A percentile compares a stretch with the other conserved stretches of the same genome.
These are phyloP conservation scores for Siniperca scherzeri DNA, from an alignment of 2,797 vertebrate genomes.

Conservation along the genomic window DNA sequence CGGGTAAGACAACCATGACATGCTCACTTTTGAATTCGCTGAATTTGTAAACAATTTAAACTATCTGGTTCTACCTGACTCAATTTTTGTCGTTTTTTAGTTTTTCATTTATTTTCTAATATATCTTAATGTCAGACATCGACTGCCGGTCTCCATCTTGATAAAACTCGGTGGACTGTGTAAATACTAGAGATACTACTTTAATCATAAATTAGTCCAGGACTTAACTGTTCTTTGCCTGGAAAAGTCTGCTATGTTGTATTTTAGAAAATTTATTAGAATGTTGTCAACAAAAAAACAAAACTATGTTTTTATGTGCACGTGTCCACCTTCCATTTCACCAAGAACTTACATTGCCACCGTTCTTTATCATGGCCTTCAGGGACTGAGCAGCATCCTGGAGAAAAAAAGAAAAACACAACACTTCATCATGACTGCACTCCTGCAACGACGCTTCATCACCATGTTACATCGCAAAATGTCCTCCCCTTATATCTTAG, in stretches of 20 bases:
- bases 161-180: no score
- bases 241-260: no score
- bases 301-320: not conserved
- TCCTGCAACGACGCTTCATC: not conserved
- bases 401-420: not conserved
- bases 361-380: conserved; percentile 85
- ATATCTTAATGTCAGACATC: not conserved
- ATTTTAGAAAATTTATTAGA: not conserved
- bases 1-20: not conserved
- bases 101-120: not conserved
- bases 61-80: no score
- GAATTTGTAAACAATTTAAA: no score
- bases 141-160: not conserved
- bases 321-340: not conserved
- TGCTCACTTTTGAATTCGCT: not conserved
- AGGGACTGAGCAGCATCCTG: conserved; percentile 87
- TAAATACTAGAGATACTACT: not conserved
- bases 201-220: not conserved
- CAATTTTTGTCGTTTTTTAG: no score
- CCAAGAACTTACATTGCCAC: conserved; percentile 76
- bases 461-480: not conserved
- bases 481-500: not conserved
- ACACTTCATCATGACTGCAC: not conserved
- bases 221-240: not conserved
- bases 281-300: not conserved